Evolutionary conservation across 2,888 invertebrate species (phyloP).

Genomic region (Meta bourneti): DNA sequence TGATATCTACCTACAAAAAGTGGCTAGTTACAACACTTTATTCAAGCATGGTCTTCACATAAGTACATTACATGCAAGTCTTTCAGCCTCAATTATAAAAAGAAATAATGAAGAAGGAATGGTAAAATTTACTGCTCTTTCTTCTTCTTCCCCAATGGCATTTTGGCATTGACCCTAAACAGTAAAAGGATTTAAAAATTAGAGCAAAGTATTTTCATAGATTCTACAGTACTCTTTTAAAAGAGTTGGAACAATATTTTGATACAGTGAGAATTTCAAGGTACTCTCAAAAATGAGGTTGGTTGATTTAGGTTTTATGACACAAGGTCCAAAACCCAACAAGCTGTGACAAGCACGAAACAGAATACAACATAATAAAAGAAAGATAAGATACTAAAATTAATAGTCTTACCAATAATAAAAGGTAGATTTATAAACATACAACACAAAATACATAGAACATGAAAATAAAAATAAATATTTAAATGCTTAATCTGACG

Average conservation of each 20-base stretch:
- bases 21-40: slow-evolving; percentile 76
- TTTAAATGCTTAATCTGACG: no score
- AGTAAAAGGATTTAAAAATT: background rate
- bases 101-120: slow-evolving; percentile 69
- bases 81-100: slow-evolving; percentile 75
- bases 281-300: background rate
- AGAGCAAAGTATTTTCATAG: background rate
- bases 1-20: slow-evolving; percentile 71
- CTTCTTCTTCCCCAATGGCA: slow-evolving; percentile 74
- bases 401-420: no score
- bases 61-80: slow-evolving; percentile 71
- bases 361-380: no score
- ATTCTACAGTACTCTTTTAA: background rate
- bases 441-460: no score
- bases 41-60: slow-evolving; percentile 68
- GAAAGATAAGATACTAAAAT: no score
- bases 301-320: no score
- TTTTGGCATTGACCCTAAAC: slow-evolving; percentile 72
- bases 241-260: background rate
- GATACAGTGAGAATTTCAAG: background rate
- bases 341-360: no score
- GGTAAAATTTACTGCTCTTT: slow-evolving; percentile 73
- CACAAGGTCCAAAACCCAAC: no score
- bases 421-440: no score
- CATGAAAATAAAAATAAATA: no score